These are phyloP conservation scores for Lepidurus packardi DNA, from an alignment of 1,140 invertebrate species.

Conservation along the genomic window DNA sequence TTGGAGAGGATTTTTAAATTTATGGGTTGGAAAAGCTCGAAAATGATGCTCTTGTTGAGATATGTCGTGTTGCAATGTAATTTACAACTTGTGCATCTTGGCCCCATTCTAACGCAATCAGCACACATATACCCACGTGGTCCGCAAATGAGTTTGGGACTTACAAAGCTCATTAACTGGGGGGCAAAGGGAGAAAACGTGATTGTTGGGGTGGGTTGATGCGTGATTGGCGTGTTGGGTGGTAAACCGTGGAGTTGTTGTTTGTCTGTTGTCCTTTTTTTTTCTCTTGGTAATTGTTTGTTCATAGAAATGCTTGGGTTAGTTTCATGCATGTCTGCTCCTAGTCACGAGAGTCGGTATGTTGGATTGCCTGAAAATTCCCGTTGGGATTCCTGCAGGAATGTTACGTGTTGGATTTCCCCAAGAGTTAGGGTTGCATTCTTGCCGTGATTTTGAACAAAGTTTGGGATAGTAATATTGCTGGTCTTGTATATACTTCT, in stretches of 20 bases:
- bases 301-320: not conserved
- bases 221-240: not conserved
- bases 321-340: constrained; percentile 3
- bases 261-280: constrained; percentile 7
- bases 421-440: not conserved
- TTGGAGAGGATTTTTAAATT: not conserved
- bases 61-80: too few relatives aligned
- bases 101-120: too few relatives aligned
- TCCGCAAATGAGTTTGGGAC: not conserved
- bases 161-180: not conserved
- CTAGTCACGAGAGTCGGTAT: not conserved
- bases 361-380: not conserved
- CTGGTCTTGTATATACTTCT: constrained; percentile 13
- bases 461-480: not conserved
- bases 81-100: too few relatives aligned
- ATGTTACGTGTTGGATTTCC: not conserved
- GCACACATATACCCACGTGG: too few relatives aligned
- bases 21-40: not conserved
- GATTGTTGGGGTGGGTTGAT: not conserved
- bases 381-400: not conserved
- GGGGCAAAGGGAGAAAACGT: not conserved
- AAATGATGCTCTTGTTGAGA: not conserved
- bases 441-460: not conserved
- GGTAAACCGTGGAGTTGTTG: not conserved
- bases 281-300: not conserved